phyloP scores from a whole-genome alignment of 2,888 invertebrate genomes.

The Mythimna vitellina region DNA sequence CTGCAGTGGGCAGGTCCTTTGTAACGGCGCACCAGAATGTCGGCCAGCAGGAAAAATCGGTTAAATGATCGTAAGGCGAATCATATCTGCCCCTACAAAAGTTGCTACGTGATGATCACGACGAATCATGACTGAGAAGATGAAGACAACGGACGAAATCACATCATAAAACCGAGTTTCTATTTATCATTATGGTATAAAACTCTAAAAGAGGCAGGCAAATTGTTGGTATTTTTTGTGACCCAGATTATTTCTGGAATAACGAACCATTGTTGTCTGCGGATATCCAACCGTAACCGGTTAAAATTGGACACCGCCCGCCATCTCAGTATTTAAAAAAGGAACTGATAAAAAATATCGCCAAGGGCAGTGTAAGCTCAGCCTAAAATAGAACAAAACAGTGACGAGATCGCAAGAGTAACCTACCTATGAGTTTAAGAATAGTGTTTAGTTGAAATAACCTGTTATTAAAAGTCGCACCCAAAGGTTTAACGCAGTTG shows the following conservation, averaged over 20 bases:
- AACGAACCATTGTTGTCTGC: background rate
- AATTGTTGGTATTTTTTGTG: background rate
- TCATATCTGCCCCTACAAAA: background rate
- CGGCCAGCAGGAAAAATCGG: no score
- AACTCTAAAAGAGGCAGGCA: background rate
- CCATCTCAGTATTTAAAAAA: background rate
- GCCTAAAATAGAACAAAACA: background rate
- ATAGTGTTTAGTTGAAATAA: conserved; percentile 2
- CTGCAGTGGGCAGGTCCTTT: no score
- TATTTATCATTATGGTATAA: no score
- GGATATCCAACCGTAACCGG: no score
- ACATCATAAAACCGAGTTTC: background rate
- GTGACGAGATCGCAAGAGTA: conserved; percentile 4
- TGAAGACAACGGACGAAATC: background rate
- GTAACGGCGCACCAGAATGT: no score
- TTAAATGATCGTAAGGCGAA: no score
- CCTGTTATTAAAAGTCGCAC: conserved; percentile 20
- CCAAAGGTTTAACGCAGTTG: conserved; percentile 9
- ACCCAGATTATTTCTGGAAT: background rate
- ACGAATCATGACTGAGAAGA: background rate
- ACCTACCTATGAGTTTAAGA: background rate
- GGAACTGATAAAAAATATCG: background rate
- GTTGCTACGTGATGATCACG: no score
- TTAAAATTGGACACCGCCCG: background rate
- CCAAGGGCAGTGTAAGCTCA: background rate